A percentile compares a stretch with the other conserved stretches of the same genome.
Evolutionary conservation across 2,888 invertebrate genomes (phyloP).

Genomic region (Spilosoma lubricipeda): DNA sequence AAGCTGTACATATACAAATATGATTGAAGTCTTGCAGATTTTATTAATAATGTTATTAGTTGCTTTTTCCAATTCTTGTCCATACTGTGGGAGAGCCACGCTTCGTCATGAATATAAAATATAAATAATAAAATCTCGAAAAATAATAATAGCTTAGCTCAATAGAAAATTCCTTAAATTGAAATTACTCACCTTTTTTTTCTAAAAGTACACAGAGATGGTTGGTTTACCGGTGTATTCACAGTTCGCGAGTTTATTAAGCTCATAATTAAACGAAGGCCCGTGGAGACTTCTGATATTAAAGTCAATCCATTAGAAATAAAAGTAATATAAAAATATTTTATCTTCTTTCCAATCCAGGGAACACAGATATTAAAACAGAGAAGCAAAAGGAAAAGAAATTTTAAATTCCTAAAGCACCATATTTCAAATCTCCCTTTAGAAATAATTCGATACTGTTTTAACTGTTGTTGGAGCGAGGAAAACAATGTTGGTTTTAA

Average conservation of each 20-base stretch:
- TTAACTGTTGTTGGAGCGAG: slow-evolving; percentile 23
- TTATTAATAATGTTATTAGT: not conserved
- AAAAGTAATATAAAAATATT: not conserved
- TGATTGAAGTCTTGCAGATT: not conserved
- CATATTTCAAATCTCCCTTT: slow-evolving; percentile 5
- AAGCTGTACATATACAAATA: not conserved
- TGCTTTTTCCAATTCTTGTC: too few species aligned
- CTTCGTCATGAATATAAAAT: too few species aligned
- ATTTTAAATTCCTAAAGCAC: not conserved
- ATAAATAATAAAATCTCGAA: too few species aligned
- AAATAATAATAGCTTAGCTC: too few species aligned
- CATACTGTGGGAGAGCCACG: not conserved
- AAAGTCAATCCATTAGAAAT: not conserved
- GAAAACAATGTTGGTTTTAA: slow-evolving; percentile 21
- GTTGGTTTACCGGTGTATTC: not conserved
- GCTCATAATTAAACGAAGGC: not conserved
- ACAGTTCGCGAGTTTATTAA: not conserved
- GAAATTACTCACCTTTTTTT: not conserved
- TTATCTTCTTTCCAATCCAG: not conserved
- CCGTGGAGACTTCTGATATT: not conserved
- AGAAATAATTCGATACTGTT: slow-evolving; percentile 12
- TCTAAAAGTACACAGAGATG: not conserved
- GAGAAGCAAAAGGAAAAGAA: not conserved
- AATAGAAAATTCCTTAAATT: not conserved
- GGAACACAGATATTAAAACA: not conserved